Conservation (phyloP, 2,888 invertebrate species). For the Mythimna vitellina region DNA sequence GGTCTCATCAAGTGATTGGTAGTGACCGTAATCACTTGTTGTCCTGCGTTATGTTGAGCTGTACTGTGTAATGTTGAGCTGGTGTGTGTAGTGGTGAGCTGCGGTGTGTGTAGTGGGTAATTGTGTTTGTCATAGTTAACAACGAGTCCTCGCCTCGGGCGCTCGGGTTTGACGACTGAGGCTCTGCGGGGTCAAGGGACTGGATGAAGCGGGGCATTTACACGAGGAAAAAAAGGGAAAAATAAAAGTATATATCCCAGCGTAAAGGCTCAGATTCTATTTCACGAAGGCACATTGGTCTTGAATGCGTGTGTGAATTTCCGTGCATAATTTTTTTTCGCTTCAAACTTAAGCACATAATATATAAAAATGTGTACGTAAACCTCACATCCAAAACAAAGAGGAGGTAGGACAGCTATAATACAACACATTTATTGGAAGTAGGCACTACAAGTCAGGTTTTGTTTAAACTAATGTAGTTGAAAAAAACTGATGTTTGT, state of each 20-base stretch:
- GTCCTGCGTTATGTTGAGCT: conserved; percentile 28
- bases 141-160: conserved; percentile 74
- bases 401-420: too few relatives aligned
- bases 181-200: conserved; percentile 17
- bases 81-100: conserved; percentile 9
- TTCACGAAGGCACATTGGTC: neutral
- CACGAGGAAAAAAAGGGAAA: neutral
- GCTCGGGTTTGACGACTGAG: conserved; percentile 68
- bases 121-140: conserved; percentile 84
- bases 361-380: too few relatives aligned
- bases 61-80: conserved; percentile 14
- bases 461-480: neutral
- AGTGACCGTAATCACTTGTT: conserved; percentile 41
- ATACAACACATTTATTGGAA: neutral
- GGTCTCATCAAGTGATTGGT: conserved; percentile 31
- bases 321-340: neutral
- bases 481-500: too few relatives aligned
- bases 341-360: too few relatives aligned
- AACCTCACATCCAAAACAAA: too few relatives aligned
- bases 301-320: neutral
- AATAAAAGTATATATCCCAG: too few relatives aligned
- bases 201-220: conserved; percentile 23
- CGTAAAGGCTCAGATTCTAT: too few relatives aligned
- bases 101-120: conserved; percentile 73
- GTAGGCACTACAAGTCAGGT: neutral